Percentiles rank a stretch among this genome's conserved stretches.
Evolutionary conservation across 2,113 vertebrate species (phyloP).

Genomic region (Oostethus manadensis): DNA sequence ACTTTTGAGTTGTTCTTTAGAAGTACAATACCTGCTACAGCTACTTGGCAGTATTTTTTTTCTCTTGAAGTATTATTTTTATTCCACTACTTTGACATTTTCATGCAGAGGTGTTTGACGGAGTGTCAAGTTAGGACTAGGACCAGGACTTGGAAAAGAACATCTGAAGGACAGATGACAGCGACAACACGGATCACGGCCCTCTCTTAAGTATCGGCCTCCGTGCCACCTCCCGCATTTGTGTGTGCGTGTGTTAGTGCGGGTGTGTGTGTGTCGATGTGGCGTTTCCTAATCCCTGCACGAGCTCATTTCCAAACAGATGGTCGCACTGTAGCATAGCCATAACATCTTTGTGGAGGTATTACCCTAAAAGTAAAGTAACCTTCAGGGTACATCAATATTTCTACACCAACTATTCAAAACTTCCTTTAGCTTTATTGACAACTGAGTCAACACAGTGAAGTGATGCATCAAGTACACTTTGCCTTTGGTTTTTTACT

Average conservation of each 20-base stretch:
- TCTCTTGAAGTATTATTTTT: not conserved
- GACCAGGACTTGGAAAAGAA: slow-evolving; percentile 36
- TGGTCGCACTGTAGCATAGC: slow-evolving; percentile 33
- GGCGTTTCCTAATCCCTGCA: slow-evolving; percentile 18
- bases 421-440: not conserved
- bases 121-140: slow-evolving; percentile 15
- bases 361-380: slow-evolving; percentile 29
- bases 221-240: slow-evolving; percentile 2
- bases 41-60: not conserved
- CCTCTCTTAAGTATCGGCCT: slow-evolving; percentile 25
- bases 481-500: too few relatives aligned
- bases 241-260: not conserved
- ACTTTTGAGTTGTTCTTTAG: not conserved
- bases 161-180: slow-evolving; percentile 23
- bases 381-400: slow-evolving; percentile 7
- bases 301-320: slow-evolving; percentile 36
- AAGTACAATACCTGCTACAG: not conserved
- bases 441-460: not conserved
- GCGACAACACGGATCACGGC: slow-evolving; percentile 32
- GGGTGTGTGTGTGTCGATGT: slow-evolving; percentile 11
- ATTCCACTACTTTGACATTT: not conserved
- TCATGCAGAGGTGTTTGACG: slow-evolving; percentile 2
- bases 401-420: not conserved
- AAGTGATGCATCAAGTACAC: too few relatives aligned
- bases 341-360: slow-evolving; percentile 37